These are phyloP conservation scores for Antrozous pallidus DNA, from an alignment of 2,797 vertebrate genomes.

Conservation along the genomic window DNA sequence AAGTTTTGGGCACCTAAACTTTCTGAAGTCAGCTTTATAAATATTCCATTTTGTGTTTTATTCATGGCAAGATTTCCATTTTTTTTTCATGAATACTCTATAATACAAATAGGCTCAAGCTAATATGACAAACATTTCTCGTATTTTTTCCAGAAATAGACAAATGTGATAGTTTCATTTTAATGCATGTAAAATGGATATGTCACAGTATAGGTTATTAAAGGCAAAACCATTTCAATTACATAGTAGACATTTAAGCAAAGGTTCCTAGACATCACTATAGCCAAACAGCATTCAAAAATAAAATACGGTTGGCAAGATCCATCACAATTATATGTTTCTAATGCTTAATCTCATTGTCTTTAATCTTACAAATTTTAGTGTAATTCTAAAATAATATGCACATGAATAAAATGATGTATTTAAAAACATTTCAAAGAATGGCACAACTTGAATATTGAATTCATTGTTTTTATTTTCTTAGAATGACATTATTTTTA, in stretches of 20 bases:
- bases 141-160: neutral
- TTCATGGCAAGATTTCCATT: neutral
- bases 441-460: slow-evolving; percentile 21
- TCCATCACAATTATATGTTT: neutral
- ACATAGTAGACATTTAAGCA: neutral
- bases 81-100: neutral
- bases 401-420: neutral
- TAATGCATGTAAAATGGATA: neutral
- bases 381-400: slow-evolving; percentile 22
- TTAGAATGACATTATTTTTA: slow-evolving; percentile 1
- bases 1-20: neutral
- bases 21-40: neutral
- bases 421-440: slow-evolving; percentile 24
- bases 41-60: neutral
- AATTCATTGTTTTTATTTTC: slow-evolving; percentile 45
- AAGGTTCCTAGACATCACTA: neutral
- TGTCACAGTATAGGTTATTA: neutral
- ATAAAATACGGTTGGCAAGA: neutral
- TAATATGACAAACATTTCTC: neutral
- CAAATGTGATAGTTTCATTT: neutral
- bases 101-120: neutral
- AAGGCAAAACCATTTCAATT: neutral
- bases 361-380: neutral
- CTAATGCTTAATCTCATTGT: neutral
- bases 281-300: neutral